A percentile compares a stretch with the other conserved stretches of the same genome.
Conservation (phyloP, 2,113 vertebrate genomes). For the Nansenia antarctica region DNA sequence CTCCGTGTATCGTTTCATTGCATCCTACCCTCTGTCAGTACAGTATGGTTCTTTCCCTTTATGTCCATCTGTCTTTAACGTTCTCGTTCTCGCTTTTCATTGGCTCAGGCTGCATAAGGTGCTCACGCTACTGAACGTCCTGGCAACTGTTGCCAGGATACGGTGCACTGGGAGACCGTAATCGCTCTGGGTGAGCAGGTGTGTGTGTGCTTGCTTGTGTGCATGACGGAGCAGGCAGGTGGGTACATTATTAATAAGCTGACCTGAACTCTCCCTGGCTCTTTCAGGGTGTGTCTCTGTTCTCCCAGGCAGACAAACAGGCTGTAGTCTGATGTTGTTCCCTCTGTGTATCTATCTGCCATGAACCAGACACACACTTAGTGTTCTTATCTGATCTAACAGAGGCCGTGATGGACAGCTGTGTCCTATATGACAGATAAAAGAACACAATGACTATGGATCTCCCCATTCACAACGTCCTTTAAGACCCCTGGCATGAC, state of each 20-base stretch:
- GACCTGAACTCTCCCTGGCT: conserved; percentile 38
- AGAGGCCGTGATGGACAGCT: too few species aligned
- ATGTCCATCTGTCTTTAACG: background rate
- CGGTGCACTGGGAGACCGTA: conserved; percentile 40
- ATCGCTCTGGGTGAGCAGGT: conserved; percentile 47
- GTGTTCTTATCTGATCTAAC: too few species aligned
- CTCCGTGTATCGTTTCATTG: background rate
- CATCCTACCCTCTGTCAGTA: background rate
- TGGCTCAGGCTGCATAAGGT: conserved; percentile 29
- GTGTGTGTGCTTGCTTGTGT: conserved; percentile 31
- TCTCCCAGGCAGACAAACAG: too few species aligned
- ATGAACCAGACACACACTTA: too few species aligned
- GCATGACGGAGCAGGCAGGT: conserved; percentile 29
- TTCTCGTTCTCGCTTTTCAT: background rate
- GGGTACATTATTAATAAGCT: conserved; percentile 64
- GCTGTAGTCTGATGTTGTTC: too few species aligned
- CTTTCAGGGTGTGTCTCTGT: too few species aligned
- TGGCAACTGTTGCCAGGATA: conserved; percentile 73
- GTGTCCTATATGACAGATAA: too few species aligned
- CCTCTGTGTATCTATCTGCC: too few species aligned
- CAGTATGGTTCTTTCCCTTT: too few species aligned
- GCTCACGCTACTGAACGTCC: conserved; percentile 21
- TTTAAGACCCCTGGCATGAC: too few species aligned
- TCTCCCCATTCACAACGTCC: too few species aligned
- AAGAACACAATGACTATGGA: too few species aligned